Evolutionary conservation across 2,888 invertebrate genomes (phyloP), one percentile per base, ranked within the genome.

Genomic region (Mayetiola destructor): DNA sequence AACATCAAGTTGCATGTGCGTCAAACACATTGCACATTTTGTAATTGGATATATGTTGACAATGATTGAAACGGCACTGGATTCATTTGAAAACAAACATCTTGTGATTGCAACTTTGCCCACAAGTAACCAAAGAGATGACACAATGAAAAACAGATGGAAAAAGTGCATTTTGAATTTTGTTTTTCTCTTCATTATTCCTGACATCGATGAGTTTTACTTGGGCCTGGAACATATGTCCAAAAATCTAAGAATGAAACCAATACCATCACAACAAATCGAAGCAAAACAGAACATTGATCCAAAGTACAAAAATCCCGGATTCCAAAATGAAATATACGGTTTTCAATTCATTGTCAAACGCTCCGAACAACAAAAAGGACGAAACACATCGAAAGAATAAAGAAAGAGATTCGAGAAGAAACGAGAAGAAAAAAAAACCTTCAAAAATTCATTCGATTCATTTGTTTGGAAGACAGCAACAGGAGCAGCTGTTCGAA

Each of bases 21-120:
- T n/a, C n/a, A n/a, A n/a, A n/a, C 39, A 39, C 39, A 20, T 39
- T 39, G 16, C 42, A n/a, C n/a, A 42, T 42, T 42, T 12, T 12
- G 42, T 42, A 42, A 42, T 42, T 23, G 21, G 42, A 42, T 42
- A n/a, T n/a, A 3, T 42, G 42, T 42, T 42, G 23, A 42, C 42
- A 42, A 23, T 42, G 42, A 42, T 42, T 42, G 23, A 21, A 42
- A 4, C n/a, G 21, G 21, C 42, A 23, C 42, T 39, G 39, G 6
- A n/a, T n/a, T 8, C 20, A 18, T 3, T 18, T 2, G 14, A 48
- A 27, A 48, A 48, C 48, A 48, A 48, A 27, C 48, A 48, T 27
- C n/a, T 48, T 48, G 48, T 27, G 48, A 6, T 14, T 23, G 23
- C 27, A n/a, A n/a, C n/a, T 12, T 23, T 23, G 39, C 20, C 18